phyloP scores from a whole-genome alignment of 1,140 invertebrate genomes.

The Liolophura sinensis region DNA sequence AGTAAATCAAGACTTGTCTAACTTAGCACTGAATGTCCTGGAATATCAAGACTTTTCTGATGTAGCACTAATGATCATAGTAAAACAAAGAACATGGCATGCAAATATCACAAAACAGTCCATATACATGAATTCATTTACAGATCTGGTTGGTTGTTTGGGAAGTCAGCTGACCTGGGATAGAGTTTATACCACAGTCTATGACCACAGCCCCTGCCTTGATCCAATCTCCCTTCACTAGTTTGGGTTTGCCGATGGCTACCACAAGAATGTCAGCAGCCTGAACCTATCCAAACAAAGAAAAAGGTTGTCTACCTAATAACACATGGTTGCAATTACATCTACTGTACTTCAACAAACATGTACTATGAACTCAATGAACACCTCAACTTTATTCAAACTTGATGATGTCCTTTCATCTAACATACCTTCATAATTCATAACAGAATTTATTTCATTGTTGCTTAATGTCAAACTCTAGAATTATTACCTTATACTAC shows the following conservation, averaged over 20 bases:
- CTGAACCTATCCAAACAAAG: conserved; percentile 48
- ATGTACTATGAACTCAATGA: not conserved
- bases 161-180: conserved; percentile 70
- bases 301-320: conserved; percentile 15
- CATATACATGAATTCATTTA: not conserved
- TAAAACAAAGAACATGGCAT: too few species aligned
- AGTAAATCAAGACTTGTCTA: not conserved
- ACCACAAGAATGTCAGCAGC: conserved; percentile 95
- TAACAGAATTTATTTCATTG: too few species aligned
- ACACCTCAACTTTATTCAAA: too few species aligned
- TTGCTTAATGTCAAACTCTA: too few species aligned
- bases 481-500: too few species aligned
- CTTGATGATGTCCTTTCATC: too few species aligned
- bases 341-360: not conserved
- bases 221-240: conserved; percentile 95
- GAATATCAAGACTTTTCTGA: too few species aligned
- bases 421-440: too few species aligned
- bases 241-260: conserved; percentile 86
- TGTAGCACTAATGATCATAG: too few species aligned
- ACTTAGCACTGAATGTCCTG: not conserved
- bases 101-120: too few species aligned
- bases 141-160: not conserved
- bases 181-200: conserved; percentile 97
- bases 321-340: not conserved
- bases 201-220: conserved; percentile 99